These are phyloP conservation scores for Prolemur simus DNA, from an alignment of 2,113 vertebrate species.

Conservation along the genomic window DNA sequence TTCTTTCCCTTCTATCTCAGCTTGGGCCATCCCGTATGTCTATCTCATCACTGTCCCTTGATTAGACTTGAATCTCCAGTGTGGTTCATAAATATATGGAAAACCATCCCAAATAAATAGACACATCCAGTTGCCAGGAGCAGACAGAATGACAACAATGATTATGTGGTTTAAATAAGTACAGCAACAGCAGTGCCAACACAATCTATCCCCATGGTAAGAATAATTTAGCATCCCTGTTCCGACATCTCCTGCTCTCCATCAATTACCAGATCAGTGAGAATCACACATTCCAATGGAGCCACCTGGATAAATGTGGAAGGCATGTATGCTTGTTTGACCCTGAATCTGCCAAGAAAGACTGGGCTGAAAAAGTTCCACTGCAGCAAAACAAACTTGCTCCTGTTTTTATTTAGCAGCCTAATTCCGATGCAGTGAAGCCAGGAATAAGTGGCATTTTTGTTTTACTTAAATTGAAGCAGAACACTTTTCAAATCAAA, in stretches of 20 bases:
- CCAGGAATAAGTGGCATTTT: neutral
- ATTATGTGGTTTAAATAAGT: conserved; percentile 76
- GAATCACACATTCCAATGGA: conserved; percentile 32
- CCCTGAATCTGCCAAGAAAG: neutral
- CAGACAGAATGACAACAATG: conserved; percentile 65
- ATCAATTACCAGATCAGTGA: conserved; percentile 78
- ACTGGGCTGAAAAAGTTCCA: neutral
- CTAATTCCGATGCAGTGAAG: neutral
- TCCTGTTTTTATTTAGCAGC: neutral
- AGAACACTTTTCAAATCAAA: neutral
- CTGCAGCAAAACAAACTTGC: neutral
- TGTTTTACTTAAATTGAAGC: neutral
- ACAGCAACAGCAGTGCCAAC: conserved; percentile 57
- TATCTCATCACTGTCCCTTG: neutral
- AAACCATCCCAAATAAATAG: conserved; percentile 30
- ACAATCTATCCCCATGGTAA: conserved; percentile 71
- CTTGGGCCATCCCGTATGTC: neutral
- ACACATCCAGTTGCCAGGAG: conserved; percentile 47
- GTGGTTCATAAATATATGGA: neutral
- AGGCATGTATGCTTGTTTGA: conserved; percentile 50
- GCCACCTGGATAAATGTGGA: conserved; percentile 56
- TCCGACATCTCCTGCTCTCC: conserved; percentile 67
- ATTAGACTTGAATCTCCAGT: neutral
- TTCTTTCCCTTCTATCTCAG: neutral
- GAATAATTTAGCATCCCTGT: conserved; percentile 74